phyloP scores from a whole-genome alignment of 64 coral and sea anemone species.

The Actinia tenebrosa region DNA sequence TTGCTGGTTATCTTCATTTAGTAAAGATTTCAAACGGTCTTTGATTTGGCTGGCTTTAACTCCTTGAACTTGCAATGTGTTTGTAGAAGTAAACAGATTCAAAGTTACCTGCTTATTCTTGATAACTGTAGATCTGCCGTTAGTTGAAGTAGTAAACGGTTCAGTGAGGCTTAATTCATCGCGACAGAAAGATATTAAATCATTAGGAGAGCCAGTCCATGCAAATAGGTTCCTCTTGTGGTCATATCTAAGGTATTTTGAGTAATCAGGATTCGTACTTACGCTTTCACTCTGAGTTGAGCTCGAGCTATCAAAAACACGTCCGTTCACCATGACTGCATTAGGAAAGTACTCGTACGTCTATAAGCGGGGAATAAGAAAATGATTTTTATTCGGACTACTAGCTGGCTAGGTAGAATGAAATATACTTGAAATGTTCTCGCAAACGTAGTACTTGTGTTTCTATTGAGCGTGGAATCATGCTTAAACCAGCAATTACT shows the following conservation, averaged over 20 bases:
- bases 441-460: too few relatives aligned
- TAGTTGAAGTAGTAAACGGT: not conserved
- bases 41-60: not conserved
- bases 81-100: not conserved
- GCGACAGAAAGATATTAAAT: not conserved
- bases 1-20: not conserved
- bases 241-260: not conserved
- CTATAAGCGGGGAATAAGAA: too few relatives aligned
- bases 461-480: too few relatives aligned
- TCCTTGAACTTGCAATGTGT: not conserved
- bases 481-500: too few relatives aligned
- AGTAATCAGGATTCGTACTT: not conserved
- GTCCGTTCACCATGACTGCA: too few relatives aligned
- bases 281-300: too few relatives aligned
- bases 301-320: too few relatives aligned
- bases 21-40: not conserved
- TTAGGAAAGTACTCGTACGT: too few relatives aligned
- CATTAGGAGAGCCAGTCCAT: not conserved
- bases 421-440: too few relatives aligned
- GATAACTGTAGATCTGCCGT: not conserved
- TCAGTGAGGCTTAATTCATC: not conserved
- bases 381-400: too few relatives aligned
- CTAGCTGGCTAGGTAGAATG: too few relatives aligned
- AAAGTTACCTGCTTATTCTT: not conserved
- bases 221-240: not conserved